phyloP scores from a whole-genome alignment of 2,888 invertebrate species.

The Apantesis nais region DNA sequence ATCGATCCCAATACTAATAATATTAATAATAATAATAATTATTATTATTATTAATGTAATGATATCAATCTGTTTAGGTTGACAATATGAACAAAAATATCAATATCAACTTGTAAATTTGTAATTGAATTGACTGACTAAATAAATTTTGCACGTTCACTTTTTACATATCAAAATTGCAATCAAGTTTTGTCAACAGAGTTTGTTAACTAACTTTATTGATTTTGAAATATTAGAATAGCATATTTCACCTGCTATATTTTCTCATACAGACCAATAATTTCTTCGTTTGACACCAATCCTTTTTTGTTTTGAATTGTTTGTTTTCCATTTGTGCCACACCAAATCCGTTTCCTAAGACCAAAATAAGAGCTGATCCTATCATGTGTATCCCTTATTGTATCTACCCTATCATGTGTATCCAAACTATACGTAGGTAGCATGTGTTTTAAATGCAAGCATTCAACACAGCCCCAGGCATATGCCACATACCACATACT shows the following conservation, averaged over 20 bases:
- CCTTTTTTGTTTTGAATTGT: conserved; percentile 4
- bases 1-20: no score
- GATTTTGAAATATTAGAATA: neutral
- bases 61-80: neutral
- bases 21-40: no score
- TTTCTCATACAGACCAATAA: neutral
- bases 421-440: no score
- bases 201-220: neutral
- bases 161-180: neutral
- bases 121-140: neutral
- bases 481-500: no score
- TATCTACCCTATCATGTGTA: conserved; percentile 16
- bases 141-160: neutral
- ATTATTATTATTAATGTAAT: no score
- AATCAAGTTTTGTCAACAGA: neutral
- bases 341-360: conserved; percentile 29
- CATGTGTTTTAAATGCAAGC: no score
- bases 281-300: neutral
- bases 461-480: no score
- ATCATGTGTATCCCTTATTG: conserved; percentile 42
- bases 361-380: conserved; percentile 36
- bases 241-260: neutral
- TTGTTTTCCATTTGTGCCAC: conserved; percentile 33
- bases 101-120: neutral
- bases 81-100: neutral